Base-by-base conservation (phyloP, 2,797 vertebrate species). In the Scarus forsteni region DNA sequence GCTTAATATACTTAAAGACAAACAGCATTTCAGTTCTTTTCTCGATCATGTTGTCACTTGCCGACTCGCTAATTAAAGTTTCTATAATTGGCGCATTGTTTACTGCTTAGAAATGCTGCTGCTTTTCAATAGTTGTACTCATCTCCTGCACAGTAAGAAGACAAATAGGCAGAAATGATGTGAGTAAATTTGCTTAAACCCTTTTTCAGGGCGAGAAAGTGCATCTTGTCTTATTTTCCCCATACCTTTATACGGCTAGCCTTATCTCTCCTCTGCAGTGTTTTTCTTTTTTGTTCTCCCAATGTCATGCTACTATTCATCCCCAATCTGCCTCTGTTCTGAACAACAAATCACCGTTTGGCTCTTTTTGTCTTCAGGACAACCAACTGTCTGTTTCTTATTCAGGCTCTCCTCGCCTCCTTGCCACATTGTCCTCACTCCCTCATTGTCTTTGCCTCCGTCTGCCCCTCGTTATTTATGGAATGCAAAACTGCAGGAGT, bases 271-370 rank as follows among this genome's bases (percentile, higher is more conserved):
- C 65, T 71, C 80, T 88, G 92, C 94, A 95, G 94, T 83, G 76
- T 88, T 92, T 88, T 87, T 54, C 74, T 80, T 88, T 92, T 94
- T 94, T 95, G 92, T 95, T 93, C 92, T 87, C 84, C 85, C 85
- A 81, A 87, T 94, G 93, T 93, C 92, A 92, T 87, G 92, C 89
- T 92, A 92, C 90, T 88, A 93, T 95, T 94, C 92, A 93, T 90
- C 69, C 87, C 72, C 91, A 91, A 90, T 92, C 90, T 92, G 87
- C 85, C 80, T 92, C 85, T 93, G 91, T 94, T 93, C 86, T 63
- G 50, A 74, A 88, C 90, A 92, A 92, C 93, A 93, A 94, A 94
- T 93, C 92, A 92, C 83, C 60, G 55, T 86, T 92, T 85, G 86
- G 79, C 90, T 92, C 88, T 92, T 93, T 94, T 94, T 94, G 92